phyloP scores from a whole-genome alignment of 2,888 invertebrate species.

The Conomelus anceps region DNA sequence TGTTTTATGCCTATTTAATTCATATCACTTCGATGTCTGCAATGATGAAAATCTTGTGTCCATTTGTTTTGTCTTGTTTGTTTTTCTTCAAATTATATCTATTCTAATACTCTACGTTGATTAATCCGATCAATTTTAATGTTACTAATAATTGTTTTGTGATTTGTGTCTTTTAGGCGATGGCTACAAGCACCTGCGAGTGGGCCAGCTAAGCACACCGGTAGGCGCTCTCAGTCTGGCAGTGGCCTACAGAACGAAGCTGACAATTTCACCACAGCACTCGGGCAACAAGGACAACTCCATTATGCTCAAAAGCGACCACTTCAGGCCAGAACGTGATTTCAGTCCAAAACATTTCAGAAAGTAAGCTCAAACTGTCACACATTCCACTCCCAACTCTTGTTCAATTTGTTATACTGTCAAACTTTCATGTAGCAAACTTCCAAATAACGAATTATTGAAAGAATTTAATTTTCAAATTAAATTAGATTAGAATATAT shows the following conservation, averaged over 20 bases:
- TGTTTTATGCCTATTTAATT: too few species aligned
- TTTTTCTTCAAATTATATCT: too few species aligned
- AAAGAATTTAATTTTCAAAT: too few species aligned
- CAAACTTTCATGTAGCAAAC: too few species aligned
- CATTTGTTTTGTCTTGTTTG: too few species aligned
- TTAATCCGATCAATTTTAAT: neutral
- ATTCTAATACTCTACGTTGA: neutral
- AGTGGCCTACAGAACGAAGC: slow-evolving; percentile 82
- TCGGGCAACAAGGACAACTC: slow-evolving; percentile 55
- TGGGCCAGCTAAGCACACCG: slow-evolving; percentile 82
- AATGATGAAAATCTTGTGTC: too few species aligned
- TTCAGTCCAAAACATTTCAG: slow-evolving; percentile 57
- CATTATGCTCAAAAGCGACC: slow-evolving; percentile 85
- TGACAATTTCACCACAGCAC: slow-evolving; percentile 80
- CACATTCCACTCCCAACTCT: too few species aligned
- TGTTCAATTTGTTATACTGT: too few species aligned
- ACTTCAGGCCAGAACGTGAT: slow-evolving; percentile 64
- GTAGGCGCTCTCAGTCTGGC: slow-evolving; percentile 76
- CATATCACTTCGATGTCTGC: too few species aligned
- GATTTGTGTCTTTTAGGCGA: slow-evolving; percentile 53
- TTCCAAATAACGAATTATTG: too few species aligned
- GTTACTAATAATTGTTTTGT: neutral
- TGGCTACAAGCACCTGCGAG: slow-evolving; percentile 67
- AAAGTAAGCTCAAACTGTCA: too few species aligned
- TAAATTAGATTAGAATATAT: too few species aligned